Evolutionary conservation across 2,113 vertebrate species (phyloP).

Genomic region (Limnothrissa miodon): DNA sequence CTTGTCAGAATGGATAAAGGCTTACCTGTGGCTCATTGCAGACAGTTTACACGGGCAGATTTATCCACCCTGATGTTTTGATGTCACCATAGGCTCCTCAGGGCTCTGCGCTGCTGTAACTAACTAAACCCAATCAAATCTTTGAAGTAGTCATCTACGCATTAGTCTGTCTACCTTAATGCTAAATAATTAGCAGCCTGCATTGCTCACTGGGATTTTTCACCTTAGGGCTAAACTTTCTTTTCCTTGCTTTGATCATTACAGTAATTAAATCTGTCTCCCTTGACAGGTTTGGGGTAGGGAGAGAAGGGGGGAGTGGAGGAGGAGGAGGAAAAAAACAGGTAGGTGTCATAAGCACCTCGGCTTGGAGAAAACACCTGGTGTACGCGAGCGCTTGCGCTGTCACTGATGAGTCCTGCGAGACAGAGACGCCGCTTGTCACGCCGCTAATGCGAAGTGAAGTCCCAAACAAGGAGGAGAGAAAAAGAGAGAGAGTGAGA

Average conservation of each 20-base stretch:
- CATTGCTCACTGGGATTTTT: conserved; percentile 64
- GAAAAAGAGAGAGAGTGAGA: background rate
- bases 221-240: conserved; percentile 71
- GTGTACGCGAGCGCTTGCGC: conserved; percentile 61
- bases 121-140: conserved; percentile 75
- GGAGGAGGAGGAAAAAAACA: conserved; percentile 51
- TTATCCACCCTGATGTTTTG: conserved; percentile 78
- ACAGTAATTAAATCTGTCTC: conserved; percentile 78
- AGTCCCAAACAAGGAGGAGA: conserved; percentile 55
- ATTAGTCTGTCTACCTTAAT: conserved; percentile 77
- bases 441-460: conserved; percentile 65
- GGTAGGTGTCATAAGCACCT: conserved; percentile 73
- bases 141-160: conserved; percentile 77
- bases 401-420: conserved; percentile 61
- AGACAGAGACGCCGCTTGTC: conserved; percentile 38
- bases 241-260: conserved; percentile 75
- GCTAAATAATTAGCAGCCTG: conserved; percentile 76
- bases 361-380: conserved; percentile 66
- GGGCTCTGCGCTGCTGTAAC: conserved; percentile 66
- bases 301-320: conserved; percentile 36
- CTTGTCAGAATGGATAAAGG: conserved; percentile 71
- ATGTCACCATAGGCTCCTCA: conserved; percentile 67
- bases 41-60: conserved; percentile 61
- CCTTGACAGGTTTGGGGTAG: conserved; percentile 69
- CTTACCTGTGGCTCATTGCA: conserved; percentile 72